These are phyloP conservation scores for Callorhinus ursinus DNA, from an alignment of 2,113 vertebrate genomes.

Conservation along the genomic window DNA sequence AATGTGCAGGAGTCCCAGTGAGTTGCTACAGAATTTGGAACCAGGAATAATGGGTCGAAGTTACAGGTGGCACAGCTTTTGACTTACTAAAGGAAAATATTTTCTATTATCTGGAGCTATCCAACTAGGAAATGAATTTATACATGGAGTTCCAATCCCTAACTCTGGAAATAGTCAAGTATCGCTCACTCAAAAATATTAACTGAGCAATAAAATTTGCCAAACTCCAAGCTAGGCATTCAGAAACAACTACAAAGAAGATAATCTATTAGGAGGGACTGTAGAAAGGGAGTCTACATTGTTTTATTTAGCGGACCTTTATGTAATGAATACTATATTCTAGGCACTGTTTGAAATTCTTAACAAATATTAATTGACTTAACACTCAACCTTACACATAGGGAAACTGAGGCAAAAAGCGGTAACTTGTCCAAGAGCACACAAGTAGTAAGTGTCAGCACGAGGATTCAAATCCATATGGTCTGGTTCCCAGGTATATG, in stretches of 20 bases:
- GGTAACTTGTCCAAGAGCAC: neutral
- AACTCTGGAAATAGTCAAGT: neutral
- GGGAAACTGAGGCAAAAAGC: neutral
- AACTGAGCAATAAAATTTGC: neutral
- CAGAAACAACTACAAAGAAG: neutral
- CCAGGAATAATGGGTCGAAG: neutral
- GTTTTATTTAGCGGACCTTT: neutral
- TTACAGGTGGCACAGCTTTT: neutral
- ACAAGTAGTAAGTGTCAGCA: neutral
- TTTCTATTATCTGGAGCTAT: constrained; percentile 22
- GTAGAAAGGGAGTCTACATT: neutral
- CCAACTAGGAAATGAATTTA: constrained; percentile 8
- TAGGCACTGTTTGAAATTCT: neutral
- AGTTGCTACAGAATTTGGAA: neutral
- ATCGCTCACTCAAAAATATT: neutral
- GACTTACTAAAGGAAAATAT: neutral
- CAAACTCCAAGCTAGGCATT: neutral
- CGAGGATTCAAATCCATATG: neutral
- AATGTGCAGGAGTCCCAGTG: neutral
- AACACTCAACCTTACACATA: neutral
- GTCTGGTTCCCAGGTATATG: neutral
- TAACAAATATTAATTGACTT: constrained; percentile 18
- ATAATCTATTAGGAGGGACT: neutral
- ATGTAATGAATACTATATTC: neutral
- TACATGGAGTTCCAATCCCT: neutral